A percentile compares a stretch with the other conserved stretches of the same genome.
Conservation (phyloP, 2,113 vertebrate genomes). For the Steatornis caripensis region DNA sequence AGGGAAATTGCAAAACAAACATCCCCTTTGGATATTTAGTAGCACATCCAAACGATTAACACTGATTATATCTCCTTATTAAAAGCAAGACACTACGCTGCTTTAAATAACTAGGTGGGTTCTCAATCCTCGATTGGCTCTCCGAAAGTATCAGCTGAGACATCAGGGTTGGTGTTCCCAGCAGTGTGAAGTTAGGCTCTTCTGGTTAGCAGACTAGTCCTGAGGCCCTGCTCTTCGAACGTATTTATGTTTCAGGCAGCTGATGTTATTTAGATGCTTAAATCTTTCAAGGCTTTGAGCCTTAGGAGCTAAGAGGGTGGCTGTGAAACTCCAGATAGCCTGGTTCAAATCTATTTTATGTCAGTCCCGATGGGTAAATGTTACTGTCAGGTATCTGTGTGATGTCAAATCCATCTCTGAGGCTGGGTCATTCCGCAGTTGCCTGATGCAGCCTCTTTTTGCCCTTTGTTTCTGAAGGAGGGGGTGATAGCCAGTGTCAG, state of each 20-base stretch:
- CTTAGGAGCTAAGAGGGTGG: not conserved
- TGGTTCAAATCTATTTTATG: not conserved
- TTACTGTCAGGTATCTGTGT: not conserved
- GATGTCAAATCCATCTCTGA: not conserved
- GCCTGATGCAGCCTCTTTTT: not conserved
- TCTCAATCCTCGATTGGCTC: not conserved
- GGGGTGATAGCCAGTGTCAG: not conserved
- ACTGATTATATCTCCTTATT: constrained; percentile 10
- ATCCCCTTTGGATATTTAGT: constrained; percentile 38
- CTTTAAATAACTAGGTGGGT: constrained; percentile 21
- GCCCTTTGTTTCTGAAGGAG: not conserved
- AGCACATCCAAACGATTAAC: constrained; percentile 33
- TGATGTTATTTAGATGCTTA: not conserved
- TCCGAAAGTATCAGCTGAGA: constrained; percentile 11
- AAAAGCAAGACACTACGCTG: not conserved
- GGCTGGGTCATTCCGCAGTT: not conserved
- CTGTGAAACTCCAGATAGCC: not conserved
- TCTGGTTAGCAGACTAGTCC: not conserved
- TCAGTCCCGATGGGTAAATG: not conserved
- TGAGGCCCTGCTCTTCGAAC: constrained; percentile 20
- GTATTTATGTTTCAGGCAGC: not conserved
- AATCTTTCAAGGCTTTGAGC: not conserved
- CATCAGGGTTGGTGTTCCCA: not conserved
- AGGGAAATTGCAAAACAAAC: constrained; percentile 43
- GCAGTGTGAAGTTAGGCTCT: not conserved